These are phyloP conservation scores for Staurois parvus DNA, from an alignment of 2,797 vertebrate genomes.

Conservation along the genomic window DNA sequence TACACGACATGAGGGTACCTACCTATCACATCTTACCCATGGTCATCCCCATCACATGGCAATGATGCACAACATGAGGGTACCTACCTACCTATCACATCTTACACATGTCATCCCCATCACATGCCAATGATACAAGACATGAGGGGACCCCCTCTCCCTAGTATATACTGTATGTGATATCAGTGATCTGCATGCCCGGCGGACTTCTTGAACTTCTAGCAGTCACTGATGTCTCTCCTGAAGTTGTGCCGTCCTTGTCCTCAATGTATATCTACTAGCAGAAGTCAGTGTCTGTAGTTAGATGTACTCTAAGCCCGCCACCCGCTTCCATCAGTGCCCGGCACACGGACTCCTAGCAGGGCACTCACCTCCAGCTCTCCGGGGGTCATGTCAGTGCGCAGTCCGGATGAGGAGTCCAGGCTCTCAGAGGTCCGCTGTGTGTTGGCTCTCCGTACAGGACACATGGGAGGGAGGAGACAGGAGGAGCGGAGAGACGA, in stretches of 20 bases:
- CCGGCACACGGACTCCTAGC: not conserved
- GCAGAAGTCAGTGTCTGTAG: too few relatives aligned
- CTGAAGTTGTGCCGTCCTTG: not conserved
- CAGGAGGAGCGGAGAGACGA: not conserved
- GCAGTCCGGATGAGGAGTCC: not conserved
- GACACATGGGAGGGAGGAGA: constrained; percentile 26
- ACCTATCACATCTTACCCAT: too few relatives aligned
- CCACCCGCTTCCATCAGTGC: not conserved
- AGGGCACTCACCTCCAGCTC: constrained; percentile 34
- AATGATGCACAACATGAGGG: too few relatives aligned
- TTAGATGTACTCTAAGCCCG: not conserved
- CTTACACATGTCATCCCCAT: too few relatives aligned
- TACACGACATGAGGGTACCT: too few relatives aligned
- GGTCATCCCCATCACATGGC: too few relatives aligned
- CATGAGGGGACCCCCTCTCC: too few relatives aligned
- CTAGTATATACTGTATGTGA: too few relatives aligned
- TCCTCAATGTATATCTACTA: too few relatives aligned
- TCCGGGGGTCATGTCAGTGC: constrained; percentile 48
- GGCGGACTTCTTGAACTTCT: not conserved
- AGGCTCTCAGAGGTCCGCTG: not conserved
- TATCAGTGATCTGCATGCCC: too few relatives aligned
- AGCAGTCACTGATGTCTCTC: not conserved
- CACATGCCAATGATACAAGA: too few relatives aligned
- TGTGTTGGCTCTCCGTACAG: constrained; percentile 9
- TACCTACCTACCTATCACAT: too few relatives aligned